Conservation (phyloP, 37 sponge, comb jelly and placozoan species). For the Mnemiopsis leidyi region DNA sequence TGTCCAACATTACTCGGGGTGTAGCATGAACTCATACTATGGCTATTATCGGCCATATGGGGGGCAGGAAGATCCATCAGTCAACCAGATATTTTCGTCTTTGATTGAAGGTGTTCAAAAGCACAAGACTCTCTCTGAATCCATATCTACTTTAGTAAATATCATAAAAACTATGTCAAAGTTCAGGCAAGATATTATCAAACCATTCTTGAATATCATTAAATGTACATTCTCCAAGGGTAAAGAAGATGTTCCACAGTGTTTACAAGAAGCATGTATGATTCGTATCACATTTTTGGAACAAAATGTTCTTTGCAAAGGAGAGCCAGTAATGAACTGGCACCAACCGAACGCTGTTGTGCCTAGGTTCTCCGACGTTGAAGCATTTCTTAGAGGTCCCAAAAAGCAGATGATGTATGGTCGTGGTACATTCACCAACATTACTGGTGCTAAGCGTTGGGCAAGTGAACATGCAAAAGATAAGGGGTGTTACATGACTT, state of each 20-base stretch:
- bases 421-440: background rate
- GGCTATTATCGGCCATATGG: too few relatives aligned
- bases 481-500: background rate
- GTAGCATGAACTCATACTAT: too few relatives aligned
- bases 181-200: background rate
- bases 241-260: background rate
- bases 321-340: background rate
- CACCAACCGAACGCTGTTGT: background rate
- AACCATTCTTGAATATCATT: background rate
- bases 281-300: background rate
- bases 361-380: background rate
- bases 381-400: constrained; percentile 18
- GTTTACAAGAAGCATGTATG: background rate
- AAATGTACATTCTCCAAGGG: background rate
- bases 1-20: background rate
- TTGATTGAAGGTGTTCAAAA: too few relatives aligned
- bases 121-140: background rate
- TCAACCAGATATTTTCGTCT: too few relatives aligned
- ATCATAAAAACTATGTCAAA: background rate
- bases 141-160: background rate
- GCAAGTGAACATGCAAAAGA: background rate
- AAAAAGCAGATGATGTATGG: background rate
- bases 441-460: background rate
- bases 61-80: too few relatives aligned
- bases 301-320: background rate